A percentile compares a stretch with the other conserved stretches of the same genome.
Evolutionary conservation across 2,113 vertebrate species (phyloP).

Genomic region (Calidris pugnax): DNA sequence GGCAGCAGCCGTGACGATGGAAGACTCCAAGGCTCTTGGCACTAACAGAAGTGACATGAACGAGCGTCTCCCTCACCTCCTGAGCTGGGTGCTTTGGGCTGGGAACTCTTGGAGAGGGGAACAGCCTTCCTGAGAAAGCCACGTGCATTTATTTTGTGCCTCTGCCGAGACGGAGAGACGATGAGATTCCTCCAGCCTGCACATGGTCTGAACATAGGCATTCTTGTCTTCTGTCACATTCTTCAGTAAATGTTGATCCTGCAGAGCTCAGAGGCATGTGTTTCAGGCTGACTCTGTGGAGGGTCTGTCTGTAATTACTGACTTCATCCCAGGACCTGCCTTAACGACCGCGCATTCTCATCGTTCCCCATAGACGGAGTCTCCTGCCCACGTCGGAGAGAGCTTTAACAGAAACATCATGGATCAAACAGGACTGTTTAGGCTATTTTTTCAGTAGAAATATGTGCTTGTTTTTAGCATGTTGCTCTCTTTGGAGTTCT

Average conservation of each 20-base stretch:
- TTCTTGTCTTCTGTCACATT: background rate
- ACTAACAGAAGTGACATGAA: background rate
- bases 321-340: background rate
- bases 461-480: background rate
- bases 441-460: background rate
- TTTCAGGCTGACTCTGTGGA: background rate
- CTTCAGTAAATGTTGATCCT: background rate
- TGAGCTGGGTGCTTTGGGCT: background rate
- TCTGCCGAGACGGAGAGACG: background rate
- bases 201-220: no score
- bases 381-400: background rate
- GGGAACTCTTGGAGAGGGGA: background rate
- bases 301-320: background rate
- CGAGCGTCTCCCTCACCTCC: background rate
- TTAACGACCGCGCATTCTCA: background rate
- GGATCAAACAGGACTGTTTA: background rate
- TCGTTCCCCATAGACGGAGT: background rate
- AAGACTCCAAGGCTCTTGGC: background rate
- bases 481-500: background rate
- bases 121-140: background rate
- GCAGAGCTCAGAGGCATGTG: rapidly evolving
- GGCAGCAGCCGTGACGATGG: background rate
- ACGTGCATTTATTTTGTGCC: rapidly evolving
- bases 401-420: background rate
- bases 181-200: background rate